Base-by-base conservation (phyloP, 2,113 vertebrate genomes). In the Xiphophorus couchianus region DNA sequence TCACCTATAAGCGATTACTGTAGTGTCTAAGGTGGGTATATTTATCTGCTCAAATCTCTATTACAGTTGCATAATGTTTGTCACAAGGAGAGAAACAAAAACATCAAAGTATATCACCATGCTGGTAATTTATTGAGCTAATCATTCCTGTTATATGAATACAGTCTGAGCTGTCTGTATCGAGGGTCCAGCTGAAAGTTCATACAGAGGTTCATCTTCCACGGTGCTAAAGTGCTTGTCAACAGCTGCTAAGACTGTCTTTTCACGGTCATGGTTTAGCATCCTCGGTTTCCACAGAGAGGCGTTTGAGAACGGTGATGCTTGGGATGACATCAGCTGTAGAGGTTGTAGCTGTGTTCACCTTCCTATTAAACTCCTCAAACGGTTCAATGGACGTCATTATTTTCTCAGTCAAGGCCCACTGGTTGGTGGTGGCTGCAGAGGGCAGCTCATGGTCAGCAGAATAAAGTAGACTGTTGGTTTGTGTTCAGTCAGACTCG, bases 151-250 rank as follows among this genome's bases (percentile, higher is more conserved):
- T 63, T 31, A n/a, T n/a, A 27, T 60, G 4, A 60, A 60, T 42
- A 42, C 30, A 64, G 62, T 35, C 62, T 64, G 15, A 22, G 30
- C 30, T 64, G 62, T 64, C 62, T 33, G 30, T 63, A 63, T 63
- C 62, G 13, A 5, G 28, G 29, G 62, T 63, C 62, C 62, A 63
- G 62, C 28, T 17, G 29, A 63, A 31, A 63, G 62, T 31, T 13
- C 17, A 31, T 63, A 31, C 29, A 31, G 62, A 31, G 62, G 62
- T 30, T 63, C 62, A 63, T 63, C 29, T 63, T 63, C 62, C 62
- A 30, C 62, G 15, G 62, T 33, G 29, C 29, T 31, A 31, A 63
- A 30, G 29, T 29, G 17, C 15, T 63, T 22, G 27, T 63, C 15
- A 31, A 31, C 29, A 31, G 62, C 29, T 63, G 28, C 62, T 31